Evolutionary conservation across 2,113 vertebrate species (phyloP).

Genomic region (Upupa epops): DNA sequence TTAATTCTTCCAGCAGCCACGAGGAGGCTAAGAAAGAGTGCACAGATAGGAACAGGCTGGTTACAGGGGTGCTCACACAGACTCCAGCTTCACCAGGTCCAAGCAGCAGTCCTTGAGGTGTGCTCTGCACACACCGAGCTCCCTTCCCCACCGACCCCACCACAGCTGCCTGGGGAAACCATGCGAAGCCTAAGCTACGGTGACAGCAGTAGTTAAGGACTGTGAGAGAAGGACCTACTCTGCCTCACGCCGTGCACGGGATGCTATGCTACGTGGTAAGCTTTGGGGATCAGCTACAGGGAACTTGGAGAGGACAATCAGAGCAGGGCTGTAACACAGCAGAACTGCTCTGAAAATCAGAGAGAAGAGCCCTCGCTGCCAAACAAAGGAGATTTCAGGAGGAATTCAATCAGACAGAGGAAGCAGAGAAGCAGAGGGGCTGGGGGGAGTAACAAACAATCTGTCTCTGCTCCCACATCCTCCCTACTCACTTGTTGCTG

Average conservation of each 20-base stretch:
- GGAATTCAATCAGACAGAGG: neutral
- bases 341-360: neutral
- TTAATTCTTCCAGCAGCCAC: neutral
- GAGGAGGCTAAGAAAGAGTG: neutral
- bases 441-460: no score
- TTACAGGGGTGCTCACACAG: neutral
- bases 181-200: neutral
- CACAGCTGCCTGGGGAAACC: neutral
- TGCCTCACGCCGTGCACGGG: accelerated
- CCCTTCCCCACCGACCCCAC: neutral
- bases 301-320: neutral
- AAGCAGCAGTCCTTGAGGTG: neutral
- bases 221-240: neutral
- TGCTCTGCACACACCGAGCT: accelerated
- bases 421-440: neutral
- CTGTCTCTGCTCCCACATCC: neutral
- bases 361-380: neutral
- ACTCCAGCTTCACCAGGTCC: neutral
- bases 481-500: neutral
- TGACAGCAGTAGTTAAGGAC: neutral
- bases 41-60: neutral
- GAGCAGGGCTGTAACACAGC: neutral
- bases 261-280: neutral
- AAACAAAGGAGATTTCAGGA: neutral
- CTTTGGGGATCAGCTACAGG: neutral